Percentiles rank a stretch among this genome's conserved stretches.
phyloP scores from a whole-genome alignment of 2,113 vertebrate species.

The Sinocyclocheilus maitianheensis region DNA sequence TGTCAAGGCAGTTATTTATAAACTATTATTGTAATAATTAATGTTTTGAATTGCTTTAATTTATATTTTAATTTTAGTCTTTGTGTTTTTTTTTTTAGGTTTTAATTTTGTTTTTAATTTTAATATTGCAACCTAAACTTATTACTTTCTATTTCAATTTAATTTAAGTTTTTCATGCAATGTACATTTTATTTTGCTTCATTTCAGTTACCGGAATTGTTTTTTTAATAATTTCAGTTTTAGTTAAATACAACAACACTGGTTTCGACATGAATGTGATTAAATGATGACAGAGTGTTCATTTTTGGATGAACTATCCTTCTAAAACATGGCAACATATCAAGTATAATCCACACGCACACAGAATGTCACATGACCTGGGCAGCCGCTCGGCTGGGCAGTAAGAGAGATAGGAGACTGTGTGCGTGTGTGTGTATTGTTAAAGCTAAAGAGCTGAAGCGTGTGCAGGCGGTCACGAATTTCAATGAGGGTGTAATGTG shows the following conservation, averaged over 20 bases:
- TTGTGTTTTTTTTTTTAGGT: neutral
- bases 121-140: too few relatives aligned
- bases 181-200: neutral
- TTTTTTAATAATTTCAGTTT: neutral
- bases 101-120: too few relatives aligned
- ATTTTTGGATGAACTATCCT: neutral
- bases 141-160: too few relatives aligned
- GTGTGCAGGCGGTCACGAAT: constrained; percentile 68
- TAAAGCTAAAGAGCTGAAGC: constrained; percentile 63
- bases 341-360: constrained; percentile 9
- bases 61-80: too few relatives aligned
- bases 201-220: neutral
- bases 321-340: neutral
- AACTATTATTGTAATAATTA: too few relatives aligned
- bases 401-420: constrained; percentile 43
- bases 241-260: neutral
- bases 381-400: constrained; percentile 28
- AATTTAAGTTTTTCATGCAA: too few relatives aligned
- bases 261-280: neutral
- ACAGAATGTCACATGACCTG: constrained; percentile 11
- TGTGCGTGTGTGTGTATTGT: constrained; percentile 47
- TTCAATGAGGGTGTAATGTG: constrained; percentile 60
- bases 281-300: neutral
- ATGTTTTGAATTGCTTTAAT: too few relatives aligned
- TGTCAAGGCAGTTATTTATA: neutral